Evolutionary conservation across 37 sponge, comb jelly and placozoan genomes (phyloP), one percentile per base, ranked within the genome.

Genomic region (Cliona cf. orientalis): DNA sequence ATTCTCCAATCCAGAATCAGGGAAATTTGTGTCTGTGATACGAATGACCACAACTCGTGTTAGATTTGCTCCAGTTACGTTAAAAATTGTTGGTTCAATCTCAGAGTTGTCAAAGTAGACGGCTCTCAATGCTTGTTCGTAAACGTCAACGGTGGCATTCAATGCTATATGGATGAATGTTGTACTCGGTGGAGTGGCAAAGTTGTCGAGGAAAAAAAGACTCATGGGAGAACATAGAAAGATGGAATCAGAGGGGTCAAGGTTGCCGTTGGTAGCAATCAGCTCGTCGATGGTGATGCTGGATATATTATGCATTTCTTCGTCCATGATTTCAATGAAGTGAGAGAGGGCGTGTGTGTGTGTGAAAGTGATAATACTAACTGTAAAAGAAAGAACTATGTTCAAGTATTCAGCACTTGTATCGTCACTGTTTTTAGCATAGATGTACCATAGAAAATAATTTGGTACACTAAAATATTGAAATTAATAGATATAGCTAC

Each of bases 271-370:
- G 23, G 63, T 33, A 26, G 85, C 53, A 5, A 57, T 40, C 1
- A 84, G 77, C 2, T 46, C 25, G n/a, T n/a, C n/a, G 5, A 76
- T 36, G 36, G 29, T 35, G 22, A 84, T 57, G 41, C 85, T 69
- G 3, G 85, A 84, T 35, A 84, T 76, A 26, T 84, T 76, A 57
- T 84, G 26, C 21, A 35, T 40, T 40, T 84, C 85, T 38, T 84
- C 85, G 28, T 84, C 85, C 53, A 69, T 84, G 23, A 84, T 22
- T 26, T 26, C 1, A 6, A 76, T 29, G 5, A 84, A 46, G 36
- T 76, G 78, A 17, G n/a, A 29, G 3, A 42, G 34, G 3, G 23
- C 78, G 53, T 49, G 53, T 49, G 53, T 49, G 53, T 49, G 53
- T 49, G 53, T 49, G 53, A 19, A 14, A 19, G 53, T 49, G 53